Evolutionary conservation across 2,113 vertebrate species (phyloP).

Genomic region (Geococcyx californianus): DNA sequence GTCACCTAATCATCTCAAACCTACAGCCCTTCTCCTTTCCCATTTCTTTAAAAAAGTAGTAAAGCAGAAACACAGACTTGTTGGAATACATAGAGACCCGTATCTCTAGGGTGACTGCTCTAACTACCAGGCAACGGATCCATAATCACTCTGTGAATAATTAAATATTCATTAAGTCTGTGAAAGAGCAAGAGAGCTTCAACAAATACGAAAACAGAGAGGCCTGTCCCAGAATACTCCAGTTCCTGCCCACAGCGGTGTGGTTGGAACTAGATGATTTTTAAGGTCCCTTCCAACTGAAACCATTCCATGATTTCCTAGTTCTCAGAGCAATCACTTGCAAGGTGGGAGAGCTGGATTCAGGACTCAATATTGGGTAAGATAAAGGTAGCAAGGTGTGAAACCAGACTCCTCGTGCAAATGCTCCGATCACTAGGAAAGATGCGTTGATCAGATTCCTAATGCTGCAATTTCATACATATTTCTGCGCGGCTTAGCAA

Average conservation of each 20-base stretch:
- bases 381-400: background rate
- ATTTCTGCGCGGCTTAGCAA: background rate
- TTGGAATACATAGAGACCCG: background rate
- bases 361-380: background rate
- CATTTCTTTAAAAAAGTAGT: background rate
- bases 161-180: constrained; percentile 26
- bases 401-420: background rate
- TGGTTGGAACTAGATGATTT: too few relatives aligned
- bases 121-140: constrained; percentile 1
- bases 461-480: fast-evolving
- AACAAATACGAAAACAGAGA: background rate
- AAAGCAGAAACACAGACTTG: background rate
- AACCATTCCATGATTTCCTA: background rate
- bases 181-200: background rate
- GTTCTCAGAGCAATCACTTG: background rate
- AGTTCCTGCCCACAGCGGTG: background rate
- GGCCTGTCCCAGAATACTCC: background rate
- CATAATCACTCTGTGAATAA: constrained; percentile 18
- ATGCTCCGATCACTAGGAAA: background rate
- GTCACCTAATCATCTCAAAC: background rate
- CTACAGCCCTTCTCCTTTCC: background rate
- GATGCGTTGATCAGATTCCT: background rate
- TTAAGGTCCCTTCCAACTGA: too few relatives aligned
- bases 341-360: background rate
- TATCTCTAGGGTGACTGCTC: background rate